phyloP scores from a whole-genome alignment of 2,113 vertebrate species.

The Paradoxurus hermaphroditus region DNA sequence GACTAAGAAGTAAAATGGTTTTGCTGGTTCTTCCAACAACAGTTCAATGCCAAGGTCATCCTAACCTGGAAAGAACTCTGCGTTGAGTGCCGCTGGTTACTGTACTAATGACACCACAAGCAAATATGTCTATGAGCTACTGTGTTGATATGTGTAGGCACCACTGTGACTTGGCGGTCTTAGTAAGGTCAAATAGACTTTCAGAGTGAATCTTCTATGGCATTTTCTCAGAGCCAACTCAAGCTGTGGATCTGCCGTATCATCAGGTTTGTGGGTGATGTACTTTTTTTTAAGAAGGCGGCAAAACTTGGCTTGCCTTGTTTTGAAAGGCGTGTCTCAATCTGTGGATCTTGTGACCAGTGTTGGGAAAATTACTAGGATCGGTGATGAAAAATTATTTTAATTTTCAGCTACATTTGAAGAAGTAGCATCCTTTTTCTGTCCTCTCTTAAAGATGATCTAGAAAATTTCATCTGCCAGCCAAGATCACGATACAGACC shows the following conservation, averaged over 20 bases:
- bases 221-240: conserved; percentile 31
- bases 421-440: conserved; percentile 1
- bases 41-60: conserved; percentile 11
- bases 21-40: not conserved
- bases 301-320: conserved; percentile 54
- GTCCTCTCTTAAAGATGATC: not conserved
- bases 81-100: not conserved
- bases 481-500: not conserved
- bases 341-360: conserved; percentile 46
- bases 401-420: conserved; percentile 31
- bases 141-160: not conserved
- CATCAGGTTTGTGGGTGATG: conserved; percentile 54
- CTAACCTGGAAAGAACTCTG: not conserved
- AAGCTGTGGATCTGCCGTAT: not conserved
- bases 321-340: conserved; percentile 47
- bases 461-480: not conserved
- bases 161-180: conserved; percentile 3
- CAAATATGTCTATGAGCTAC: not conserved
- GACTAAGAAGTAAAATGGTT: not conserved
- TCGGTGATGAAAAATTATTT: conserved; percentile 1
- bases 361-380: conserved; percentile 17
- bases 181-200: conserved; percentile 15
- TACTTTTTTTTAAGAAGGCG: conserved; percentile 48
- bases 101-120: not conserved
- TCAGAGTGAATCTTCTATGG: not conserved